Percentiles rank a stretch among this genome's conserved stretches.
phyloP scores from a whole-genome alignment of 2,113 vertebrate species.

The Talpa occidentalis region DNA sequence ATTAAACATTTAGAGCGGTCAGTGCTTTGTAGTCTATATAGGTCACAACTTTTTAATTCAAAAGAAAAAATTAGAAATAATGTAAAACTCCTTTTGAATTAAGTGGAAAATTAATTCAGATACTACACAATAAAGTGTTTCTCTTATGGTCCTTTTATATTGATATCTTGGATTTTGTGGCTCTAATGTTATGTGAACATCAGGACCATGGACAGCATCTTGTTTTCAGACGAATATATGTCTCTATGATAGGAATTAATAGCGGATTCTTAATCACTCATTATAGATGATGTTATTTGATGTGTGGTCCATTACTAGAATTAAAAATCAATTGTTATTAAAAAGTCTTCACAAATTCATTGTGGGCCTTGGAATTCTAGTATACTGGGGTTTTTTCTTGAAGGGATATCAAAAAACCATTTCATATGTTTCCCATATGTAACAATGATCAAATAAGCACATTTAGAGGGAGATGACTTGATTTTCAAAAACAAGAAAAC shows the following conservation, averaged over 20 bases:
- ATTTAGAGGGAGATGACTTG: constrained; percentile 16
- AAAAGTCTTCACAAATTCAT: constrained; percentile 51
- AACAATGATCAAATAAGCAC: neutral
- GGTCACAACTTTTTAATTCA: constrained; percentile 21
- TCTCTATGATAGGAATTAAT: constrained; percentile 42
- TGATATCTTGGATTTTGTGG: neutral
- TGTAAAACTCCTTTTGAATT: constrained; percentile 17
- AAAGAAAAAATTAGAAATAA: constrained; percentile 67
- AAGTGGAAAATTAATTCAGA: constrained; percentile 41
- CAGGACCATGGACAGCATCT: constrained; percentile 70
- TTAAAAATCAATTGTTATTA: constrained; percentile 53
- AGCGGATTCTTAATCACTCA: constrained; percentile 42
- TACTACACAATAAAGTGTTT: neutral
- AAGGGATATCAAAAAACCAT: constrained; percentile 22
- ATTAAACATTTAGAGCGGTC: constrained; percentile 49
- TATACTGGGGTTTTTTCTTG: constrained; percentile 27
- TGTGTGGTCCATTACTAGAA: constrained; percentile 44
- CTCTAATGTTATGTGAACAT: neutral
- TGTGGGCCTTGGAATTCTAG: neutral
- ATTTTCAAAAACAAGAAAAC: neutral
- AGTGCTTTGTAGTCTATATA: constrained; percentile 47
- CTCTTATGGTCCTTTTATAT: neutral
- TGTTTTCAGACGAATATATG: neutral
- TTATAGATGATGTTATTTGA: constrained; percentile 21
- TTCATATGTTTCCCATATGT: neutral